A percentile compares a stretch with the other conserved stretches of the same genome.
Evolutionary conservation across 2,888 invertebrate genomes (phyloP).

Genomic region (Cactoblastis cactorum): DNA sequence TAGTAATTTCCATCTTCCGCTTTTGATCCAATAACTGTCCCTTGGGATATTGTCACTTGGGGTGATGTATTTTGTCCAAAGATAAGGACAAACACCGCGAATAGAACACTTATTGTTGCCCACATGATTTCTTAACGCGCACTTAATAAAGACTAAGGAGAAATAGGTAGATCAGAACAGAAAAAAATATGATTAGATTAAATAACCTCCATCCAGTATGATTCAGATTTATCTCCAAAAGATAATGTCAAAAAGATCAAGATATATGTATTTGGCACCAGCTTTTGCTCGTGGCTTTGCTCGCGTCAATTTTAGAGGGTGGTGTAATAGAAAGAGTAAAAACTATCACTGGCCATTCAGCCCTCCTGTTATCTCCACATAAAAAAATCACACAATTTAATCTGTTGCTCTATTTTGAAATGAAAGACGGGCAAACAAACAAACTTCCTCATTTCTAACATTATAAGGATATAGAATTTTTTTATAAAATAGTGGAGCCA

Average conservation of each 20-base stretch:
- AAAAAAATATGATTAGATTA: slow-evolving; percentile 2
- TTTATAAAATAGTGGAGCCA: too few relatives aligned
- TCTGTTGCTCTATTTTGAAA: too few relatives aligned
- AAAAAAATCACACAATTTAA: too few relatives aligned
- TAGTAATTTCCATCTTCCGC: slow-evolving; percentile 40
- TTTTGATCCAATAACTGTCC: slow-evolving; percentile 46
- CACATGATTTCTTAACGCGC: slow-evolving; percentile 38
- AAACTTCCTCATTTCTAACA: too few relatives aligned
- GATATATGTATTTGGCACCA: too few relatives aligned
- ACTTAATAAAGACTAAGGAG: slow-evolving; percentile 30
- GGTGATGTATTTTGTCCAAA: slow-evolving; percentile 29
- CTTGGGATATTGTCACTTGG: slow-evolving; percentile 46
- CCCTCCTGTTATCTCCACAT: too few relatives aligned
- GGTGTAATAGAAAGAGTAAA: too few relatives aligned
- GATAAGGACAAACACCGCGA: slow-evolving; percentile 25
- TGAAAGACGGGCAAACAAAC: too few relatives aligned
- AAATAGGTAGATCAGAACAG: not conserved
- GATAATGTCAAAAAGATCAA: slow-evolving; percentile 1
- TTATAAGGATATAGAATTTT: too few relatives aligned
- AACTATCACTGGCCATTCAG: too few relatives aligned
- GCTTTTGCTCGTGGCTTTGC: too few relatives aligned
- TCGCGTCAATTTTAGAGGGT: too few relatives aligned
- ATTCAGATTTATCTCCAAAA: not conserved
- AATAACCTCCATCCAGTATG: not conserved
- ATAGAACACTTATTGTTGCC: slow-evolving; percentile 27